Evolutionary conservation across 2,113 vertebrate species (phyloP), one percentile per base, ranked within the genome.

Genomic region (Ochotona curzoniae): DNA sequence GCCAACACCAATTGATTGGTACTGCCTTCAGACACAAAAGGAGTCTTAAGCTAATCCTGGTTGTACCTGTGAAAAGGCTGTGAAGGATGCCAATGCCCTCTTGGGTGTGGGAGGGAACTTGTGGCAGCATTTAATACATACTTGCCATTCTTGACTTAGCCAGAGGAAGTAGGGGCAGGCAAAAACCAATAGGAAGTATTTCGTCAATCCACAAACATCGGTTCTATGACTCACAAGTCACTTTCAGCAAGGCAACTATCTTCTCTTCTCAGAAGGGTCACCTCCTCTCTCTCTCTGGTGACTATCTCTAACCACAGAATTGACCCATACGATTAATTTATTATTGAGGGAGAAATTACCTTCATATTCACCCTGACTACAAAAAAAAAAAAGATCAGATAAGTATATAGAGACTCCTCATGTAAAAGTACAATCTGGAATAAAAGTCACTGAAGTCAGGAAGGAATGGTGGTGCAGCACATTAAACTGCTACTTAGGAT

Each of bases 61-160:
- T 80, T 44, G 61, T 47, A 32, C 32, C 86, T 1, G 1, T 25
- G 74, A 38, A 30, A 57, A 78, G 66, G 63, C 67, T 51, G 0
- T 61, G 83, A 91, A 81, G 74, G 54, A 74, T 75, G 78, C 79
- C 85, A 92, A 9, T 3, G 35, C 82, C 38, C 80, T 87, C 85
- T 21, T 14, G 25, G 73, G 84, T 28, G 47, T 83, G 66, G 84
- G 85, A 70, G 75, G 86, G 54, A 92, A 75, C 35, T 32, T 20
- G 14, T 17, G 1, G 30, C 63, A 60, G 70, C 8, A 5, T 0
- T 80, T 66, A 84, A 82, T n/a, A 80, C 91, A 83, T 75, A 88
- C 26, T 88, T 90, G 78, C 78, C 89, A 83, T 89, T 91, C 89
- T 87, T 89, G 83, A 83, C 93, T 94, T 67, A n/a, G 21, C 18